phyloP scores from a whole-genome alignment of 2,888 invertebrate species.

The Leptura quadrifasciata region DNA sequence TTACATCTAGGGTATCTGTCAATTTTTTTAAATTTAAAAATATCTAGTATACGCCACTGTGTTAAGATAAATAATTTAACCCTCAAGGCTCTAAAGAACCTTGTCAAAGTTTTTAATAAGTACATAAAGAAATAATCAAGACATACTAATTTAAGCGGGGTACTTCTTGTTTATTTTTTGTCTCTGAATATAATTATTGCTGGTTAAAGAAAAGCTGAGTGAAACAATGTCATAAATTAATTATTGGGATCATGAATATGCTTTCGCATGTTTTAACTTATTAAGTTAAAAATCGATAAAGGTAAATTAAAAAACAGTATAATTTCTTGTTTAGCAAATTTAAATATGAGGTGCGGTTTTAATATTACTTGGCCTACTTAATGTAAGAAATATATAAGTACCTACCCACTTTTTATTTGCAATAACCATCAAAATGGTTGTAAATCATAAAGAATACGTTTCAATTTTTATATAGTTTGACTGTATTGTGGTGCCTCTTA shows the following conservation, averaged over 20 bases:
- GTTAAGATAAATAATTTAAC: too few species aligned
- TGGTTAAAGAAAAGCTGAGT: background rate
- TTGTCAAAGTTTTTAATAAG: too few species aligned
- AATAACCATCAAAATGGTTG: background rate
- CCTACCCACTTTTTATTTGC: background rate
- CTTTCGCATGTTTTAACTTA: background rate
- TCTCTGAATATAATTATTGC: too few species aligned
- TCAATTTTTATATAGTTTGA: background rate
- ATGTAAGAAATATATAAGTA: background rate
- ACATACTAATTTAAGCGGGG: too few species aligned
- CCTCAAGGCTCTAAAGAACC: too few species aligned
- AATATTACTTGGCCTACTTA: background rate
- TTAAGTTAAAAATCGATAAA: background rate
- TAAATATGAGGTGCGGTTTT: slow-evolving; percentile 3
- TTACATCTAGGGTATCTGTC: too few species aligned
- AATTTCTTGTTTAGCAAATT: background rate
- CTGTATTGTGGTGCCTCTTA: background rate
- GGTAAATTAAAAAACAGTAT: background rate
- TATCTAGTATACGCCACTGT: too few species aligned
- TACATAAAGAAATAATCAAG: too few species aligned
- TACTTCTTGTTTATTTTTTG: too few species aligned
- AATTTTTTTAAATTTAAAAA: too few species aligned
- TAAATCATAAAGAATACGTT: background rate
- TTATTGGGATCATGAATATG: background rate
- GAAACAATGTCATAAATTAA: background rate